A percentile compares a stretch with the other conserved stretches of the same genome.
Evolutionary conservation across 2,113 vertebrate genomes (phyloP).

Genomic region (Genyomyrus donnyi): DNA sequence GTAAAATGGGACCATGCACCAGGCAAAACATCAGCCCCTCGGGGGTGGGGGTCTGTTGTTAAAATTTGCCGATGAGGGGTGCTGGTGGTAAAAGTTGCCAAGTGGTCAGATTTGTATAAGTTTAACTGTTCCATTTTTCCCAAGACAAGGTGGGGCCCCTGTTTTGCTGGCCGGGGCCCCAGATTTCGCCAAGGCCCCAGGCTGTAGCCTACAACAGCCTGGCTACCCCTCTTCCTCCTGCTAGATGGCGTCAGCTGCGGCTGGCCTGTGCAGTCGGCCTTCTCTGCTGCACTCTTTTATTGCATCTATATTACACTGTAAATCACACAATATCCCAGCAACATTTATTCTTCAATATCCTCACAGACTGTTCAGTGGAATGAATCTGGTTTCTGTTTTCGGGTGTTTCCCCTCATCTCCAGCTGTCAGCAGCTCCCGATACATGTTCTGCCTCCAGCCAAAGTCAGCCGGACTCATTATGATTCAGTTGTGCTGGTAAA

Average conservation of each 20-base stretch:
- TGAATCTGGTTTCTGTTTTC: not conserved
- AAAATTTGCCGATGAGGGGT: not conserved
- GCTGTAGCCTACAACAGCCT: not conserved
- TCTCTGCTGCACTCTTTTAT: not conserved
- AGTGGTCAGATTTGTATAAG: not conserved
- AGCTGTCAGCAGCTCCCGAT: slow-evolving; percentile 30
- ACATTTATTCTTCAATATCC: not conserved
- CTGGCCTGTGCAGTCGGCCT: not conserved
- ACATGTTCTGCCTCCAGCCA: slow-evolving; percentile 8
- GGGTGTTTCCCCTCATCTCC: not conserved
- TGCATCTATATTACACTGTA: not conserved
- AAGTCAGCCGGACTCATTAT: slow-evolving; percentile 26
- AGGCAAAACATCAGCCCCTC: too few relatives aligned
- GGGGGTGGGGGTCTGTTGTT: not conserved
- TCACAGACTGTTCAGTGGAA: not conserved
- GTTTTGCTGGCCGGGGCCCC: not conserved
- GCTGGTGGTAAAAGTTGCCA: not conserved
- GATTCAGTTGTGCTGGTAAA: not conserved
- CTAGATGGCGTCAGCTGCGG: not conserved
- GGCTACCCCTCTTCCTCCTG: not conserved
- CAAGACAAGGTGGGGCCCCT: not conserved
- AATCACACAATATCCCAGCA: not conserved
- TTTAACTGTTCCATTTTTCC: not conserved
- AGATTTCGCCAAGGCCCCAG: not conserved
- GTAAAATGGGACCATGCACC: too few relatives aligned